These are phyloP conservation scores for Paramormyrops kingsleyae DNA, from an alignment of 2,113 vertebrate genomes.

Conservation along the genomic window DNA sequence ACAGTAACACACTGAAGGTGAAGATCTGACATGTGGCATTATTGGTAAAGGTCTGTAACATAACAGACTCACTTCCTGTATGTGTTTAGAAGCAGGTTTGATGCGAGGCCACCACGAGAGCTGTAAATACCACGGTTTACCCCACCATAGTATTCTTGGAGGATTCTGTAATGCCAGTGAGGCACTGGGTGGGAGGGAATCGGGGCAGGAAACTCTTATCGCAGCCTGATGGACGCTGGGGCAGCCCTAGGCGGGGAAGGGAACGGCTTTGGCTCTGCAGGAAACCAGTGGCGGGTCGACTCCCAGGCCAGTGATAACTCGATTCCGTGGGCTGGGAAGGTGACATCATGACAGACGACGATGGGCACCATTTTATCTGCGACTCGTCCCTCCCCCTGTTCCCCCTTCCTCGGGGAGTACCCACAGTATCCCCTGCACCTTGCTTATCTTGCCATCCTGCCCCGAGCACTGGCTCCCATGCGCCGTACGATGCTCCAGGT, in stretches of 20 bases:
- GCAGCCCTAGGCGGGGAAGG: slow-evolving; percentile 41
- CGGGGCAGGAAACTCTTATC: slow-evolving; percentile 38
- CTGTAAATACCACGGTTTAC: slow-evolving; percentile 19
- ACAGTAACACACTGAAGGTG: background rate
- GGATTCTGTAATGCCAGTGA: slow-evolving; percentile 22
- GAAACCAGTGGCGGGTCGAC: slow-evolving; percentile 24
- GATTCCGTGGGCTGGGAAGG: slow-evolving; percentile 48
- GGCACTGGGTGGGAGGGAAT: background rate
- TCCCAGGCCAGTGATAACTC: slow-evolving; percentile 53
- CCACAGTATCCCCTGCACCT: background rate
- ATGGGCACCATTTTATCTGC: slow-evolving; percentile 51
- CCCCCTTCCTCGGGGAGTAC: background rate
- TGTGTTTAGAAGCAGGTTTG: background rate
- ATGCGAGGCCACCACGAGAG: background rate
- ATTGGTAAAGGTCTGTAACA: background rate
- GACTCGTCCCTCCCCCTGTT: slow-evolving; percentile 7
- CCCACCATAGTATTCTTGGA: background rate
- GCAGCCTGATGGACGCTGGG: slow-evolving; percentile 24
- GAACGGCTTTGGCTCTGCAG: slow-evolving; percentile 29
- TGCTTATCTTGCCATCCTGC: background rate
- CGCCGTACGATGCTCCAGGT: background rate
- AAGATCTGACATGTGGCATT: background rate
- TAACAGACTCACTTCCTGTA: background rate
- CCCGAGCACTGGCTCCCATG: background rate
- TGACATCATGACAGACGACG: slow-evolving; percentile 56